phyloP scores from a whole-genome alignment of 2,888 invertebrate species.

The Napeogenes sylphis region DNA sequence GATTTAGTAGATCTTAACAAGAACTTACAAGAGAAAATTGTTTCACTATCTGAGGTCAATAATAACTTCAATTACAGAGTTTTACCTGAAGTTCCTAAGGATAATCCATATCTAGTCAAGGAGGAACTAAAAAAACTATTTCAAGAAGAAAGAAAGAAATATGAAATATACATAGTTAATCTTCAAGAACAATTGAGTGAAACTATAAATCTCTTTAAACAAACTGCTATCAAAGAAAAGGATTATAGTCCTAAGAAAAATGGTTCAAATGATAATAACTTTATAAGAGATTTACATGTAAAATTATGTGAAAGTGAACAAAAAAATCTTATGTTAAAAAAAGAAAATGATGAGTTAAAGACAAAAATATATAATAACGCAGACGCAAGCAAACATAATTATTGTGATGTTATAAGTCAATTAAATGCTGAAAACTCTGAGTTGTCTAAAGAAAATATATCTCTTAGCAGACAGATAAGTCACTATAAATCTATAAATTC shows the following conservation, averaged over 20 bases:
- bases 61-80: conserved; percentile 39
- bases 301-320: conserved; percentile 73
- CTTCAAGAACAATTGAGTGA: conserved; percentile 62
- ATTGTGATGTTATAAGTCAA: conserved; percentile 64
- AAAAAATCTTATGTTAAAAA: conserved; percentile 65
- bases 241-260: conserved; percentile 37
- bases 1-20: conserved; percentile 69
- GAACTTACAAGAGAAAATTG: conserved; percentile 68
- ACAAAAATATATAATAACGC: conserved; percentile 41
- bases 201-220: conserved; percentile 58
- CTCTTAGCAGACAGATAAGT: conserved; percentile 59
- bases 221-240: conserved; percentile 50
- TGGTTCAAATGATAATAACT: conserved; percentile 44
- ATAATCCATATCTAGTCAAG: conserved; percentile 52
- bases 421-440: conserved; percentile 68
- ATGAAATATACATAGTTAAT: conserved; percentile 59
- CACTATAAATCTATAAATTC: conserved; percentile 52
- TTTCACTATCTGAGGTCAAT: conserved; percentile 45
- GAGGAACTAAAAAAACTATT: conserved; percentile 59
- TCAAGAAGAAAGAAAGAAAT: conserved; percentile 63
- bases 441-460: conserved; percentile 67
- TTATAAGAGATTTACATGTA: conserved; percentile 62
- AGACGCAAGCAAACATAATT: conserved; percentile 56
- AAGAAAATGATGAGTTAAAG: conserved; percentile 68
- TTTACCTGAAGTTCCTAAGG: conserved; percentile 35